Evolutionary conservation across 2,888 invertebrate genomes (phyloP).

Genomic region (Ormia ochracea): DNA sequence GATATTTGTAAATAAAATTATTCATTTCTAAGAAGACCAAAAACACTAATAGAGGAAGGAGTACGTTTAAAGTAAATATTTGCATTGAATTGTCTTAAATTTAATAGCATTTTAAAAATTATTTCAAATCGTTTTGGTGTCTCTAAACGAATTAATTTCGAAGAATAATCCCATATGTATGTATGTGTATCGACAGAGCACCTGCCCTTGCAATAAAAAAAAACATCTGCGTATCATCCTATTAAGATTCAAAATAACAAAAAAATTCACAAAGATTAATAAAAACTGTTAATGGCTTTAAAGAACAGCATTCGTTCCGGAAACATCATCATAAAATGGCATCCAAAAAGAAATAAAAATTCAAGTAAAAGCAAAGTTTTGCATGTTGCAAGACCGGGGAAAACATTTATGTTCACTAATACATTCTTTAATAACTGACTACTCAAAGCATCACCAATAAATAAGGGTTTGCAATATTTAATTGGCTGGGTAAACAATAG

Average conservation of each 20-base stretch:
- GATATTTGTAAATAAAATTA: slow-evolving; percentile 62
- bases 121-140: too few relatives aligned
- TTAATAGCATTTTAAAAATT: too few relatives aligned
- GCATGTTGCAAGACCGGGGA: background rate
- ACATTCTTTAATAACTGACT: slow-evolving; percentile 4
- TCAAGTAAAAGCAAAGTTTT: background rate
- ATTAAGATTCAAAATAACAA: slow-evolving; percentile 25
- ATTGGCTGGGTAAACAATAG: too few relatives aligned
- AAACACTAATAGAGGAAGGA: background rate
- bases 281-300: slow-evolving; percentile 24
- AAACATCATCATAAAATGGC: background rate
- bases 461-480: background rate
- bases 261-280: background rate
- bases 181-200: background rate
- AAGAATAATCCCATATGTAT: background rate
- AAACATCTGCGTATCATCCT: slow-evolving; percentile 50
- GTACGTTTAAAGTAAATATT: too few relatives aligned
- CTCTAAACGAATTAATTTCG: too few relatives aligned
- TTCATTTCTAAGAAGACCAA: background rate
- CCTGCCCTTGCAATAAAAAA: slow-evolving; percentile 43
- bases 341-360: slow-evolving; percentile 24
- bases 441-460: slow-evolving; percentile 25
- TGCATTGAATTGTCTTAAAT: too few relatives aligned
- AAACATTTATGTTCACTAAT: too few relatives aligned
- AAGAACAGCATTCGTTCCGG: slow-evolving; percentile 44